Evolutionary conservation across 2,113 vertebrate species (phyloP), one percentile per base, ranked within the genome.

Genomic region (Cebidichthys violaceus): DNA sequence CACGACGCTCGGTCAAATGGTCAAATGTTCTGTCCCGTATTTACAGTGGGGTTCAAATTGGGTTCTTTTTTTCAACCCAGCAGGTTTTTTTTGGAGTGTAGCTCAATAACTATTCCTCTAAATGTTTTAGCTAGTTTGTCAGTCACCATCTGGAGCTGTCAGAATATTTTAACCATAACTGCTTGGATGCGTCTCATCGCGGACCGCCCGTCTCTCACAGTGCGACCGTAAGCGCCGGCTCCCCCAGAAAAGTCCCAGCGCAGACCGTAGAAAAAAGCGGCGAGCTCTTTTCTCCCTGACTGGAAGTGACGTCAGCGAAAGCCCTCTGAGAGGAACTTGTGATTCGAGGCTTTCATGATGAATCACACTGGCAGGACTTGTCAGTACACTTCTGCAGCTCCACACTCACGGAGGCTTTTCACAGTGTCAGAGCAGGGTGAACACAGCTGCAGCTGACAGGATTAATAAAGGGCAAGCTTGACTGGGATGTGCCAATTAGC

Each of bases 261-360:
- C 75, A 83, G 69, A 57, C 77, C 60, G 55, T 54, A n/a, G n/a
- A n/a, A 68, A 24, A 84, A 77, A 75, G 85, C 75, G 2, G 0
- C 2, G 8, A 65, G 65, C 68, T 78, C 41, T 67, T 72, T 75
- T 74, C 64, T 74, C 73, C 50, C 84, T 55, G 54, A 71, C n/a
- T 87, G 79, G 66, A 84, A 85, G 77, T 88, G 77, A 86, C 77
- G 65, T 88, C 75, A 89, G 29, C 68, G 73, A 83, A 80, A 78
- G 24, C 33, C 81, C 85, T 83, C 70, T 20, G 89, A 88, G 86
- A 85, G 55, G 81, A 79, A 80, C 71, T 47, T 85, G 90, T 83
- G 83, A 88, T 77, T 73, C 78, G 22, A 59, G 43, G 75, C 47
- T 86, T 83, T 82, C n/a, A 79, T 77, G 86, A 82, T 82, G 83